phyloP scores from a whole-genome alignment of 2,888 invertebrate species.

The Melinopterus prodromus region DNA sequence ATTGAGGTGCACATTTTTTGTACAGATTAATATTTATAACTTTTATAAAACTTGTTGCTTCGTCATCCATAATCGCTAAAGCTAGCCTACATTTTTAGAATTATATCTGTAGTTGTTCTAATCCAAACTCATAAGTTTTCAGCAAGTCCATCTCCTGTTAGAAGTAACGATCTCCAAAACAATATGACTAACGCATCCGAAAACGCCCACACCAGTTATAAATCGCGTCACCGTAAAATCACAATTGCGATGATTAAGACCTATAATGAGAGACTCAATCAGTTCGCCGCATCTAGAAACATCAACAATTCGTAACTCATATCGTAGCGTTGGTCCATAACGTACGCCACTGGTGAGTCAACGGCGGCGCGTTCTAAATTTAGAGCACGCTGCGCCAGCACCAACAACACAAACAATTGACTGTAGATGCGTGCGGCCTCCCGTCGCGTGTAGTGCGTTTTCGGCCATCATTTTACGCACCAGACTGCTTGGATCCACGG shows the following conservation, averaged over 20 bases:
- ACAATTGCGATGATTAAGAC: slow-evolving; percentile 18
- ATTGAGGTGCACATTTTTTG: no score
- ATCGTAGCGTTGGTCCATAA: slow-evolving; percentile 9
- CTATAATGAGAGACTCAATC: slow-evolving; percentile 9
- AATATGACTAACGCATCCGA: neutral
- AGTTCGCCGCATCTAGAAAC: neutral
- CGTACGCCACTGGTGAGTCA: slow-evolving; percentile 18
- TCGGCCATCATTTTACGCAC: slow-evolving; percentile 11
- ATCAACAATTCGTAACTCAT: slow-evolving; percentile 9
- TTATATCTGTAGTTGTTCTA: neutral
- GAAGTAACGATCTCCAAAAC: neutral
- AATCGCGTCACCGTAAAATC: slow-evolving; percentile 13
- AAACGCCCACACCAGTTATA: slow-evolving; percentile 13
- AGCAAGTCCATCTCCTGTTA: neutral
- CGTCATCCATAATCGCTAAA: no score
- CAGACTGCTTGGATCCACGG: slow-evolving; percentile 22
- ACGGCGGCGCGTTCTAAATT: slow-evolving; percentile 6
- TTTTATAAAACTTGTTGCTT: no score
- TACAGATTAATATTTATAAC: no score
- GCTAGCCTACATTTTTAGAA: no score
- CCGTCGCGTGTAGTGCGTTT: slow-evolving; percentile 4
- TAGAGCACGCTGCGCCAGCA: slow-evolving; percentile 14
- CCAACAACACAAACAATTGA: slow-evolving; percentile 39
- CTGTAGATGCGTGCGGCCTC: slow-evolving; percentile 18
- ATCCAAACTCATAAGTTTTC: neutral